A percentile compares a stretch with the other conserved stretches of the same genome.
phyloP scores from a whole-genome alignment of 1,140 invertebrate genomes.

The Ips nitidus region DNA sequence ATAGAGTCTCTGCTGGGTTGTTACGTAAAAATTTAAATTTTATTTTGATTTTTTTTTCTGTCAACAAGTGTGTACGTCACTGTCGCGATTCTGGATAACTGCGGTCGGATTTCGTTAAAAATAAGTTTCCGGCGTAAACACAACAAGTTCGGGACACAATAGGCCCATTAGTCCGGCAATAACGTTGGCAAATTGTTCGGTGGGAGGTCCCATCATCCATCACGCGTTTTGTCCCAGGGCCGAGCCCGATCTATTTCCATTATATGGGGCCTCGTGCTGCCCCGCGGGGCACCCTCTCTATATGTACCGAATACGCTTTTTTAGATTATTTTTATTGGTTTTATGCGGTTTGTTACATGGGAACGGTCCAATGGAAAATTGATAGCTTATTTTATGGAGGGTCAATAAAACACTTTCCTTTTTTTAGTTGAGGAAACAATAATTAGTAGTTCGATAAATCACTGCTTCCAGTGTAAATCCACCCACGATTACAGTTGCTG shows the following conservation, averaged over 20 bases:
- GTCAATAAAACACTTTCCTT: too few relatives aligned
- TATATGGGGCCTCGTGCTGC: constrained; percentile 32
- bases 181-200: constrained; percentile 53
- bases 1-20: too few relatives aligned
- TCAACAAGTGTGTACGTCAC: too few relatives aligned
- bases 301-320: constrained; percentile 28
- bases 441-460: too few relatives aligned
- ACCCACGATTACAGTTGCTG: background rate
- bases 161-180: constrained; percentile 51
- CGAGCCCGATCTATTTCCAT: constrained; percentile 42
- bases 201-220: constrained; percentile 52
- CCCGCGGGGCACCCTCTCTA: constrained; percentile 28
- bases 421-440: too few relatives aligned
- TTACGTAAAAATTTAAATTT: too few relatives aligned
- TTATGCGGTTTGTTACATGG: background rate
- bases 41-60: too few relatives aligned
- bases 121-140: constrained; percentile 29
- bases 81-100: background rate
- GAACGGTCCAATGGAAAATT: background rate
- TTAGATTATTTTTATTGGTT: constrained; percentile 34
- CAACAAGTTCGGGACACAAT: constrained; percentile 41
- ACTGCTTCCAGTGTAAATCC: too few relatives aligned
- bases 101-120: constrained; percentile 32
- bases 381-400: too few relatives aligned
- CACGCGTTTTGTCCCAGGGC: constrained; percentile 47